These are phyloP conservation scores for Pterobdella sp. DNA, from an alignment of 2,888 invertebrate species.

Conservation along the genomic window DNA sequence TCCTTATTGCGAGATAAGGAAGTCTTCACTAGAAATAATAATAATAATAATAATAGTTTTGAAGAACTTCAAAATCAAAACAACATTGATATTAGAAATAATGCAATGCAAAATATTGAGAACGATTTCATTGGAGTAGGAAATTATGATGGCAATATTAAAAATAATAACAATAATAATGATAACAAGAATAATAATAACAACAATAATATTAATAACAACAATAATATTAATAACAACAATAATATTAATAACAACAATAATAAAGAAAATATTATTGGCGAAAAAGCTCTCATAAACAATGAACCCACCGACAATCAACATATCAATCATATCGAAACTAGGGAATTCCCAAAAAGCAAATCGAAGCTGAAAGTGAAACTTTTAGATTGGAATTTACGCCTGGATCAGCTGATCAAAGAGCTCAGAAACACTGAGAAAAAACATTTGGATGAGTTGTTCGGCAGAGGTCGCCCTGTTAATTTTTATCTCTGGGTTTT, in stretches of 20 bases:
- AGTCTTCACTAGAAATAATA: not conserved
- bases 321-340: not conserved
- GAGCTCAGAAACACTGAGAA: not conserved
- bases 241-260: not conserved
- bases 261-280: too few relatives aligned
- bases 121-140: not conserved
- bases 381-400: not conserved
- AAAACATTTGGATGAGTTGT: not conserved
- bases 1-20: not conserved
- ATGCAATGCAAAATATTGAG: not conserved
- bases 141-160: not conserved
- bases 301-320: not conserved
- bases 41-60: conserved; percentile 4
- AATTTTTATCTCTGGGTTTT: not conserved
- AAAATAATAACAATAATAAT: not conserved
- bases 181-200: not conserved
- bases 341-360: not conserved
- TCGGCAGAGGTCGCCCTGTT: not conserved
- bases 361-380: not conserved
- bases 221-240: not conserved
- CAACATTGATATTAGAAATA: not conserved
- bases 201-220: not conserved
- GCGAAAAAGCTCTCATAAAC: not conserved
- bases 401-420: not conserved
- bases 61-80: too few relatives aligned